phyloP scores from a whole-genome alignment of 2,113 vertebrate genomes.

The Muscicapa adusta region DNA sequence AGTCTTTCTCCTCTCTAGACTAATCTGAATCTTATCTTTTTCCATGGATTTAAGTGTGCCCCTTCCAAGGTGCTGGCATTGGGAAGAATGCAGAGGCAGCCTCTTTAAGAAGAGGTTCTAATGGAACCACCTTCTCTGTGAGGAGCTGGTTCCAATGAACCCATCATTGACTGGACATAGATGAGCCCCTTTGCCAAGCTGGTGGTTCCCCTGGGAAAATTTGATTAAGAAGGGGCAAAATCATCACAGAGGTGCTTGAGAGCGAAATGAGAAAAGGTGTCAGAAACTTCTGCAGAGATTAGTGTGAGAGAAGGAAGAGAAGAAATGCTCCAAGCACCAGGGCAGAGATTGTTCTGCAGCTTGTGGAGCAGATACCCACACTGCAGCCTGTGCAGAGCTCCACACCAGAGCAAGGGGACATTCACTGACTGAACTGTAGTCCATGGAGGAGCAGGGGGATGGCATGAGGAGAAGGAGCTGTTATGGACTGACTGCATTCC shows the following conservation, averaged over 20 bases:
- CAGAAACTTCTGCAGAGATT: background rate
- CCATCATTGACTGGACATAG: background rate
- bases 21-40: background rate
- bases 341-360: background rate
- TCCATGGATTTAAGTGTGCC: background rate
- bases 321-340: background rate
- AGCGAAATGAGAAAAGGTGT: background rate
- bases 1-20: background rate
- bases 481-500: background rate
- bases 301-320: background rate
- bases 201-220: background rate
- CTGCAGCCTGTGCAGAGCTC: background rate
- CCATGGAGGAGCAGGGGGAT: background rate
- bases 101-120: background rate
- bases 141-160: background rate
- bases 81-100: background rate
- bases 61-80: rapidly evolving
- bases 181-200: background rate
- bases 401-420: background rate
- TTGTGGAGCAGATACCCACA: background rate
- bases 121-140: rapidly evolving
- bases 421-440: background rate
- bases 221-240: background rate
- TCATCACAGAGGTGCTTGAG: rapidly evolving
- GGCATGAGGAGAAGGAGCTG: rapidly evolving